Evolutionary conservation across 1,140 invertebrate genomes (phyloP), one percentile per base, ranked within the genome.

Genomic region (Onthophagus taurus): DNA sequence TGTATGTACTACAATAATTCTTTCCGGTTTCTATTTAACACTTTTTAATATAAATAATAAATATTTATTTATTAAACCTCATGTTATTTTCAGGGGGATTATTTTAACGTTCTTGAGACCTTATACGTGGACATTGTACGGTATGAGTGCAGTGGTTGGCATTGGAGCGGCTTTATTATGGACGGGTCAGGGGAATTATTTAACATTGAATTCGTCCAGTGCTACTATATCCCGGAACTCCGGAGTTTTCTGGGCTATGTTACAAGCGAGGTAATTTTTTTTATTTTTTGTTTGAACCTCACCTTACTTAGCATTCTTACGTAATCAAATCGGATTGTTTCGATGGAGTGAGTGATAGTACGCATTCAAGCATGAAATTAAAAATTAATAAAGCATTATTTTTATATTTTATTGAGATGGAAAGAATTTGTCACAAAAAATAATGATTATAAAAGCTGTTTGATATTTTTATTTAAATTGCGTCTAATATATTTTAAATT

Each of bases 161-260:
- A 65, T 87, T 13, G 93, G 91, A 34, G 93, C 92, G 2, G 90
- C 91, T 7, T 69, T 88, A 20, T 83, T 87, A 31, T 90, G 87
- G 87, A 89, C 86, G 0, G 91, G 85, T 1, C 93, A 97, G 67
- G 94, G 94, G 7, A 91, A 86, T 55, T 96, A 93, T 63, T 70
- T 98, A 8, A 92, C 92, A 0, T 70, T 91, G 3, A 95, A 94
- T 70, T 95, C 90, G 43, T 79, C 85, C 52, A 64, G 76, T 0
- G 75, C 79, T 0, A 97, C 89, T 0, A 93, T 97, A 58, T 83
- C 86, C 2, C 76, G 91, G 52, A 96, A 97, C 65, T 90, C 89
- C 14, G 91, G 92, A 16, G 71, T 97, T 13, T 97, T 97, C 62
- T 97, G 93, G 93, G 92, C 92, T 1, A 78, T 97, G 60, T 72